phyloP scores from a whole-genome alignment of 53 echinoderm and acorn worm genomes.

The Patiria pectinifera region DNA sequence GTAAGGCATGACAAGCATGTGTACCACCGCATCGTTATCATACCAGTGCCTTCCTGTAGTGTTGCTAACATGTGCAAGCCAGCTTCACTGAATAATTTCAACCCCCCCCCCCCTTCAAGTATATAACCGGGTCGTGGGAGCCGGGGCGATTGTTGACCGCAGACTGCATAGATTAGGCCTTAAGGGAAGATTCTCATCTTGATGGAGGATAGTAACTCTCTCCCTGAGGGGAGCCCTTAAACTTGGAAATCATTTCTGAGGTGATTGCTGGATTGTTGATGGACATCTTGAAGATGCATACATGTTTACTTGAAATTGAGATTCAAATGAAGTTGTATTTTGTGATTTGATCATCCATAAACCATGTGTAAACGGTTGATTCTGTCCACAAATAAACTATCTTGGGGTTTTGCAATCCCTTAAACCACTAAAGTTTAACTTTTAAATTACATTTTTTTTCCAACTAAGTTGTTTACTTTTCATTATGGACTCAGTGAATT shows the following conservation, averaged over 20 bases:
- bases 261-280: slow-evolving; percentile 18
- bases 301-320: background rate
- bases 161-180: slow-evolving; percentile 6
- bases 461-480: background rate
- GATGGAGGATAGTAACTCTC: background rate
- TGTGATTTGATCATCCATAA: background rate
- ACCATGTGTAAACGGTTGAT: no score
- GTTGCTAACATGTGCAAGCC: slow-evolving; percentile 21
- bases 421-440: no score
- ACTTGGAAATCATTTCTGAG: slow-evolving; percentile 30
- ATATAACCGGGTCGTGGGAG: slow-evolving; percentile 23
- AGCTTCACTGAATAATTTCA: background rate
- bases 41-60: background rate
- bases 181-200: background rate
- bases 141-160: slow-evolving; percentile 24
- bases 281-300: background rate
- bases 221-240: slow-evolving; percentile 1
- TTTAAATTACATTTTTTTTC: no score
- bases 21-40: background rate
- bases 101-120: background rate
- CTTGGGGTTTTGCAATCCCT: no score
- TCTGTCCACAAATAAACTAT: no score
- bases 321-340: background rate
- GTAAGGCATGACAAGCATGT: slow-evolving; percentile 28
- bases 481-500: no score